A percentile compares a stretch with the other conserved stretches of the same genome.
These are phyloP conservation scores for Garrulus glandarius DNA, from an alignment of 2,797 vertebrate genomes.

Conservation along the genomic window DNA sequence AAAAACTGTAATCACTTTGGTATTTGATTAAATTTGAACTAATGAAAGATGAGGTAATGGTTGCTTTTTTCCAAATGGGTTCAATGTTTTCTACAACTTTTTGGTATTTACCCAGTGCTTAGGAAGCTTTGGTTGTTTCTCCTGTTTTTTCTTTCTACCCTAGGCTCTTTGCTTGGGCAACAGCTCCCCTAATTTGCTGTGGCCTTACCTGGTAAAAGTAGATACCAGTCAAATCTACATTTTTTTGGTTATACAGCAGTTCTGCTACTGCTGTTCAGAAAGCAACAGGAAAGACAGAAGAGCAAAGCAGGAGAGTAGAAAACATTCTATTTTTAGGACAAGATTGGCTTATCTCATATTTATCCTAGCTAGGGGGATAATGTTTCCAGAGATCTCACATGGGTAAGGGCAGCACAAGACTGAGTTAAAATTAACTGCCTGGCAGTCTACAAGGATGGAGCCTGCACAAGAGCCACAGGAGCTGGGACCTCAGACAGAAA, in stretches of 20 bases:
- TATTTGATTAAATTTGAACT: neutral
- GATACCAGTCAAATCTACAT: neutral
- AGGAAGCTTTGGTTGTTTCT: neutral
- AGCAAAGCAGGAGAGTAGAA: neutral
- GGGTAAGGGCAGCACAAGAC: neutral
- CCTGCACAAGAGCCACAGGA: neutral
- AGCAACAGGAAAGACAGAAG: neutral
- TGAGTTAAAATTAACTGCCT: slow-evolving; percentile 18
- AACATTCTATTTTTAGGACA: slow-evolving; percentile 48
- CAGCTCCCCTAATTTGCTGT: neutral
- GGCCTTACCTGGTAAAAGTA: neutral
- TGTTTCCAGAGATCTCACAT: neutral
- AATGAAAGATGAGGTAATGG: neutral
- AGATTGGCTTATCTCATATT: neutral
- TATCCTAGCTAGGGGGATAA: neutral
- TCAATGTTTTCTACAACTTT: neutral
- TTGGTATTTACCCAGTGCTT: neutral
- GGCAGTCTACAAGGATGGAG: slow-evolving; percentile 6
- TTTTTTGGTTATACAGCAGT: neutral
- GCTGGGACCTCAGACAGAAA: neutral
- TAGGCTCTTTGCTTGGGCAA: neutral
- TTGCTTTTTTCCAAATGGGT: neutral
- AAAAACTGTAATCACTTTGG: neutral
- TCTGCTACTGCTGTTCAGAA: neutral
- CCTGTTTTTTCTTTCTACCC: neutral